Evolutionary conservation across 2,797 vertebrate species (phyloP), one percentile per base, ranked within the genome.

Genomic region (Sebastes baramenuke): DNA sequence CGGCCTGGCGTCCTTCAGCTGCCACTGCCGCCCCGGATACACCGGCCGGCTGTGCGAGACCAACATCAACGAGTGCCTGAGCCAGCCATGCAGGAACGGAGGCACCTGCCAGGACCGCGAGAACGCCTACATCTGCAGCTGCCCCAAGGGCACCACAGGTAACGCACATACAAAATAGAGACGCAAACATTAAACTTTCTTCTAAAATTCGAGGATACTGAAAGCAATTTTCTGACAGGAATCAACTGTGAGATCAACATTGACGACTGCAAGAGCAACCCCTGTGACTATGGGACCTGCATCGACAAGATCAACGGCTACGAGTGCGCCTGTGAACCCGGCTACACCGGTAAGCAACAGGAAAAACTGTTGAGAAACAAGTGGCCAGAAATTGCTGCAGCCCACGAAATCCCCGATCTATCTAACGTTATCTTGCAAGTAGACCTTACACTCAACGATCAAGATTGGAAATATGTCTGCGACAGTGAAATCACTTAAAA

Each of bases 61-160:
- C 86, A 98, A 99, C 93, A 96, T 99, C 89, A 97, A 99, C 0
- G 98, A 99, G 92, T 99, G 98, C 83, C 95, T 97, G 82, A 99
- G 98, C 89, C 97, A 97, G 92, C 98, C 98, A 0, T 99, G 98
- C 93, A 96, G 96, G 82, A 98, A 99, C 0, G 97, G 98, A 2
- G 98, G 97, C 20, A 97, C 96, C 82, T 99, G 98, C 87, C 96
- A 97, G 92, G 98, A 99, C 94, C 90, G 93, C 0, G 95, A 97
- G 89, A 97, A 99, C 0, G 67, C 94, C 67, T 99, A 98, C 94
- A 69, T 94, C 71, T 99, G 98, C 89, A 86, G 94, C 88, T 99
- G 98, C 89, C 97, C 96, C 67, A 97, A 96, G 87, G 98, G 98
- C 56, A 99, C 98, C 77, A 94, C 96, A 24, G 98, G 98, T 99